Evolutionary conservation across 2,113 vertebrate genomes (phyloP), one percentile per base, ranked within the genome.

Genomic region (Tupaia chinensis): DNA sequence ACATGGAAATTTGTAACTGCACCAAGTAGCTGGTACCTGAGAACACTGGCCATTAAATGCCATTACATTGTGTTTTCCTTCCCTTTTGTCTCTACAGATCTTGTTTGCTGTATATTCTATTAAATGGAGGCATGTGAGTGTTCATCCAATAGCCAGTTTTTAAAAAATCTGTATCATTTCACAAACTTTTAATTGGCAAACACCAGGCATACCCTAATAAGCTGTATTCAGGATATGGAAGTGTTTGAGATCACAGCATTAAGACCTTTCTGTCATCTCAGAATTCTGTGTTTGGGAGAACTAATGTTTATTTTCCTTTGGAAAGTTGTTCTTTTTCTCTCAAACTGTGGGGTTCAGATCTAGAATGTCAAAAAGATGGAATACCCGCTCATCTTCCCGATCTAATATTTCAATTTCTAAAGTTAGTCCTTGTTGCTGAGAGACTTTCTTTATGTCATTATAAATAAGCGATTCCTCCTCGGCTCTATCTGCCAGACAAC

Each of bases 371-470:
- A 27, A 84, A 93, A 86, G 77, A 34, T 3, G 10, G 94, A 84
- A 89, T 70, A 91, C 53, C 44, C 94, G 7, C 10, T 87, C 32
- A 93, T 91, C 85, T 54, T 88, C 73, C 72, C 83, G 60, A 79
- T 88, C 29, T 80, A 65, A 44, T 80, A 78, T 87, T 93, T 87
- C 70, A 54, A 0, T 93, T 94, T 94, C 27, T 93, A 80, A 96
- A 95, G 80, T 82, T 2, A 66, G 17, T 61, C 86, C 89, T 97
- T 97, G 98, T 98, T 97, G 96, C 93, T 97, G 56, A 95, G 89
- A 82, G 60, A 44, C 23, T 92, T 85, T 11, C 83, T 69, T 69
- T 82, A 53, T 93, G 76, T 95, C 77, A 12, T 90, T 84, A 65
- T 68, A 80, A 78, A 83, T 58, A 87, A 65, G 44, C 69, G 95